These are phyloP conservation scores for Hyperoplus lanceolatus DNA, from an alignment of 2,797 vertebrate species.

Conservation along the genomic window DNA sequence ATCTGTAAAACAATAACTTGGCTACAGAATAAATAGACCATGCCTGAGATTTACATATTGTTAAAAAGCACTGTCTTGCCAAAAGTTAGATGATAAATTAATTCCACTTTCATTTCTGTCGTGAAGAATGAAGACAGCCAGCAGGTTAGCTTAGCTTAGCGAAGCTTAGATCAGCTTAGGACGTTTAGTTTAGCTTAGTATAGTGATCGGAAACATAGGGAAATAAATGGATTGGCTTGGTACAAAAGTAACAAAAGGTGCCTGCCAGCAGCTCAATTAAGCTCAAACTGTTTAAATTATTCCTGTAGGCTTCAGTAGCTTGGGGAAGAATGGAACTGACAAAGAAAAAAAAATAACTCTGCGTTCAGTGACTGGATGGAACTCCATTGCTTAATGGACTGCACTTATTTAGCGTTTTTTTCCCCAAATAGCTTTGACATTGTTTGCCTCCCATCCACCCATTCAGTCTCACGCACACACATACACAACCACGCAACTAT, in stretches of 20 bases:
- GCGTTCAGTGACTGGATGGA: background rate
- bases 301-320: background rate
- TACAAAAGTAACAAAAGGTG: background rate
- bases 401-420: too few species aligned
- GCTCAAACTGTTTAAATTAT: background rate
- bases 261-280: background rate
- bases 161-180: too few species aligned
- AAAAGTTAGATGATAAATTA: too few species aligned
- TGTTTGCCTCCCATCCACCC: too few species aligned
- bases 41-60: background rate
- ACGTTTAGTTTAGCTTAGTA: background rate
- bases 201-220: background rate
- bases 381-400: background rate
- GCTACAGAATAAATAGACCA: background rate
- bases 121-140: background rate
- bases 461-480: too few species aligned
- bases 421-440: too few species aligned
- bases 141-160: background rate
- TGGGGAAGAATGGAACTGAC: background rate
- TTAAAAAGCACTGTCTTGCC: background rate
- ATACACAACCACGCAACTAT: background rate
- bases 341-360: background rate
- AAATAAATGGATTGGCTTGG: background rate
- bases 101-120: background rate
- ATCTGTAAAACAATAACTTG: background rate